These are phyloP conservation scores for Apodemus agrarius DNA, from an alignment of 2,797 vertebrate species.

Conservation along the genomic window DNA sequence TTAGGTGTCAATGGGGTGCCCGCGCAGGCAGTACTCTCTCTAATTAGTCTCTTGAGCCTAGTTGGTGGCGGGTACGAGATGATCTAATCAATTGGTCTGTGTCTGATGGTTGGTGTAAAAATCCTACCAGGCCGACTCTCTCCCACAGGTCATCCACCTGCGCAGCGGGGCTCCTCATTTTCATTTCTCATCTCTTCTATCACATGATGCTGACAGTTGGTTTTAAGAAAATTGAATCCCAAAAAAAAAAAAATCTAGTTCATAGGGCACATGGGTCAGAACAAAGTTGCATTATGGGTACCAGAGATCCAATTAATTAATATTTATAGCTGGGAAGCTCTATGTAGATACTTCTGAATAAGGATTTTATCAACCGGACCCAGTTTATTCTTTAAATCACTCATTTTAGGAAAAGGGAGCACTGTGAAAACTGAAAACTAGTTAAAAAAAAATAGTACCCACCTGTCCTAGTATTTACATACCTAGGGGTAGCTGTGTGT, in stretches of 20 bases:
- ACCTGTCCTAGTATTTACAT: conserved; percentile 70
- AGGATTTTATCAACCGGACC: conserved; percentile 84
- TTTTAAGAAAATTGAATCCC: conserved; percentile 90
- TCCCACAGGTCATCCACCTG: conserved; percentile 93
- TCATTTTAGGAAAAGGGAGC: conserved; percentile 68
- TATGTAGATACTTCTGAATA: conserved; percentile 85
- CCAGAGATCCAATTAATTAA: conserved; percentile 88
- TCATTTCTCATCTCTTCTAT: conserved; percentile 90
- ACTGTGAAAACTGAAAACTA: conserved; percentile 70
- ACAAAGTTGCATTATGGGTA: conserved; percentile 90
- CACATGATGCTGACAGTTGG: conserved; percentile 90
- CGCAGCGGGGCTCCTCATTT: conserved; percentile 89
- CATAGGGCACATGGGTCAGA: conserved; percentile 89
- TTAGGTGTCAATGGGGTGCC: conserved; percentile 94
- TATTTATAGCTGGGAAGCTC: conserved; percentile 86
- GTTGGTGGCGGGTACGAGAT: conserved; percentile 92
- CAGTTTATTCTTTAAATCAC: conserved; percentile 76
- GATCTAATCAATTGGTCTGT: conserved; percentile 93
- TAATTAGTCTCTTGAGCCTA: conserved; percentile 94
- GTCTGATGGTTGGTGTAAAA: conserved; percentile 91
- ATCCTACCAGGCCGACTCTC: conserved; percentile 90
- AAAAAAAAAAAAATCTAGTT: conserved; percentile 89
- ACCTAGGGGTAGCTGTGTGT: background rate
- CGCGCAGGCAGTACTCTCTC: conserved; percentile 91
- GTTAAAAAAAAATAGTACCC: conserved; percentile 64